phyloP scores from a whole-genome alignment of 2,888 invertebrate genomes.

The Plusia festucae region DNA sequence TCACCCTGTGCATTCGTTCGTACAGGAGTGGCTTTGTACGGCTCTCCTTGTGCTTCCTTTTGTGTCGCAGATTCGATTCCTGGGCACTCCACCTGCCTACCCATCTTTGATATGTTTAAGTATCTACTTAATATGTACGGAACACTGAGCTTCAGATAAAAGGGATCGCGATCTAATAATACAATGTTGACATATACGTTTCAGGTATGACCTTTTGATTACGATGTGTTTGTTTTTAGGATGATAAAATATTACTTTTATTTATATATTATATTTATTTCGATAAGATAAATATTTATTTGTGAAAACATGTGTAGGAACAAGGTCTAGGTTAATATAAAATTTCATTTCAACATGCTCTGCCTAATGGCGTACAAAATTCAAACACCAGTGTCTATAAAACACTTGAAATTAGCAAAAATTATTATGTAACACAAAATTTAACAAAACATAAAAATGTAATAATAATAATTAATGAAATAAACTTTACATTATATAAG shows the following conservation, averaged over 20 bases:
- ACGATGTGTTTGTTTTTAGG: slow-evolving; percentile 13
- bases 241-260: too few species aligned
- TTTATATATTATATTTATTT: slow-evolving; percentile 26
- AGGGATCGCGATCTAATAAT: slow-evolving; percentile 32
- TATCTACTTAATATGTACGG: slow-evolving; percentile 48
- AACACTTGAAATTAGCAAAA: too few species aligned
- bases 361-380: too few species aligned
- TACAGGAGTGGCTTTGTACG: slow-evolving; percentile 56
- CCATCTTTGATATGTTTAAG: slow-evolving; percentile 53
- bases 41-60: slow-evolving; percentile 54
- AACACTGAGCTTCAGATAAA: slow-evolving; percentile 37
- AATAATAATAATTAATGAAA: too few species aligned
- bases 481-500: too few species aligned
- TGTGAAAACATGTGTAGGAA: too few species aligned
- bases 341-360: too few species aligned
- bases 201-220: slow-evolving; percentile 15
- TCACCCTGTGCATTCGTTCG: slow-evolving; percentile 41
- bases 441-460: too few species aligned
- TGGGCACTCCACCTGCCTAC: slow-evolving; percentile 49
- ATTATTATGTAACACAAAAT: too few species aligned
- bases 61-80: slow-evolving; percentile 64
- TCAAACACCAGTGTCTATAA: too few species aligned
- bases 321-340: too few species aligned
- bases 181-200: slow-evolving; percentile 22
- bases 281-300: too few species aligned